A percentile compares a stretch with the other conserved stretches of the same genome.
phyloP scores from a whole-genome alignment of 2,888 invertebrate species.

The Iphiclides podalirius region DNA sequence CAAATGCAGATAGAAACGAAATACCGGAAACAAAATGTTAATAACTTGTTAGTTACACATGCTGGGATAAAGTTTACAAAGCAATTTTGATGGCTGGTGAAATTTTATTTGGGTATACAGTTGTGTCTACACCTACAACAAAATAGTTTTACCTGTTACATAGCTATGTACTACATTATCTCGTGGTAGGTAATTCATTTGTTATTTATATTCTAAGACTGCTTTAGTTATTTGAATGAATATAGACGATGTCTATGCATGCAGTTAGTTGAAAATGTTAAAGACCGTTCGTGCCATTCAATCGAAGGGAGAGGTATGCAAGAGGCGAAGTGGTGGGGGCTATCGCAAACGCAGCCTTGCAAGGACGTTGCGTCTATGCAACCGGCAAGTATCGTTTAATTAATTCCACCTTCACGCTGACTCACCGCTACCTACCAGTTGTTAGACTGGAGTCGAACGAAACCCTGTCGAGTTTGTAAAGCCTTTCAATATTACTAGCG shows the following conservation, averaged over 20 bases:
- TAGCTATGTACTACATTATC: no score
- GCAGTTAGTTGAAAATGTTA: not conserved
- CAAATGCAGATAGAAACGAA: constrained; percentile 4
- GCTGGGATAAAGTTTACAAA: no score
- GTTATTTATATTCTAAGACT: no score
- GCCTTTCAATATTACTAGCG: constrained; percentile 25
- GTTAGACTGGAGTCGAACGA: constrained; percentile 20
- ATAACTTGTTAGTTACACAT: constrained; percentile 5
- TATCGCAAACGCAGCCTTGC: constrained; percentile 74
- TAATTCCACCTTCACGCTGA: constrained; percentile 72
- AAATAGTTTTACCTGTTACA: no score
- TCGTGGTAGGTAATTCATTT: no score
- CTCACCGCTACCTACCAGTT: constrained; percentile 41
- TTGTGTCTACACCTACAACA: no score
- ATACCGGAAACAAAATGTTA: constrained; percentile 8
- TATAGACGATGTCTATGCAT: no score
- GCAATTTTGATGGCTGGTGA: no score
- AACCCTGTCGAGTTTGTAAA: not conserved
- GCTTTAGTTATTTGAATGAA: no score
- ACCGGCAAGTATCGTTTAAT: constrained; percentile 59
- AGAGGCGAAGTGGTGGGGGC: constrained; percentile 48
- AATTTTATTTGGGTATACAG: no score
- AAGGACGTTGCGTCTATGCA: constrained; percentile 75
- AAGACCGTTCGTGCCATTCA: constrained; percentile 4
- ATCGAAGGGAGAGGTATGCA: constrained; percentile 24